Evolutionary conservation across 2,797 vertebrate species (phyloP).

Genomic region (Pseudochirops cupreus): DNA sequence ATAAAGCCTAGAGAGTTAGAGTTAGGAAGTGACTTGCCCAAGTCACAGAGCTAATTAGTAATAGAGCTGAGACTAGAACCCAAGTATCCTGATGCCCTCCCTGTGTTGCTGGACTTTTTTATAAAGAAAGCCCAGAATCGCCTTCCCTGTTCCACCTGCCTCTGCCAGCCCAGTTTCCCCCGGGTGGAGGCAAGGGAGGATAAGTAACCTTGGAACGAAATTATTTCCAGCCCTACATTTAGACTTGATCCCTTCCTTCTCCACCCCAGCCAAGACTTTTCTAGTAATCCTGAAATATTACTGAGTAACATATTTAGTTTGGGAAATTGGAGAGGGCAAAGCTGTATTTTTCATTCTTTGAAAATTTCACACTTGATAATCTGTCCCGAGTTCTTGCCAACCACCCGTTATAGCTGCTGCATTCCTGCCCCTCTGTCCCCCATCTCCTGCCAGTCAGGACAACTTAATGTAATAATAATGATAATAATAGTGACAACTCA

Average conservation of each 20-base stretch:
- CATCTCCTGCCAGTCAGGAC: not conserved
- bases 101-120: not conserved
- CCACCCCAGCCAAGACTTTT: not conserved
- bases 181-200: not conserved
- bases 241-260: not conserved
- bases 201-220: not conserved
- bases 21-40: not conserved
- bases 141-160: too few species aligned
- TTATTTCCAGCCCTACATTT: not conserved
- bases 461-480: not conserved
- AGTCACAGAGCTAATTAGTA: not conserved
- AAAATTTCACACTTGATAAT: fast-evolving
- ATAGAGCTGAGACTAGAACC: not conserved
- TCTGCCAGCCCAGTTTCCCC: not conserved
- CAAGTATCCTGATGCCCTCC: not conserved
- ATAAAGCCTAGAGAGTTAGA: not conserved
- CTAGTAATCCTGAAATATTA: conserved; percentile 3
- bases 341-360: not conserved
- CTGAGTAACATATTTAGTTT: conserved; percentile 10
- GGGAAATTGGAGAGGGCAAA: conserved; percentile 16
- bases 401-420: not conserved
- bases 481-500: not conserved
- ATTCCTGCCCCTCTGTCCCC: not conserved
- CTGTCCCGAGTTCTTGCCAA: not conserved
- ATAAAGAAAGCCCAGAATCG: not conserved